Evolutionary conservation across 1,140 invertebrate species (phyloP).

Genomic region (Drosophila sucinea): DNA sequence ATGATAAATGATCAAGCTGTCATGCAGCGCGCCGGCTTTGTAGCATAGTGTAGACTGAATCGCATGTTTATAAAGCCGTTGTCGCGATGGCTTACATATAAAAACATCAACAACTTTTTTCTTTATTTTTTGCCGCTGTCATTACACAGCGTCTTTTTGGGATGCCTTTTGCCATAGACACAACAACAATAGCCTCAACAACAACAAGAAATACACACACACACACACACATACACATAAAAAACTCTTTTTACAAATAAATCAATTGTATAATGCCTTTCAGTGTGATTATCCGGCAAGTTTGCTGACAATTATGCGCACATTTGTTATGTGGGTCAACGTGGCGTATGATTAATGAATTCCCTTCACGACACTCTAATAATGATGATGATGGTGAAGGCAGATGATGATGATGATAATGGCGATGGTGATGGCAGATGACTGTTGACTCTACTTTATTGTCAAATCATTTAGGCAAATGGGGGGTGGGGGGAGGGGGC

Average conservation of each 20-base stretch:
- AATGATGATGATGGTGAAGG: slow-evolving; percentile 36
- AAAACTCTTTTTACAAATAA: slow-evolving; percentile 47
- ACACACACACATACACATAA: not conserved
- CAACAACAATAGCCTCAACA: not conserved
- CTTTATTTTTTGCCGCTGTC: slow-evolving; percentile 32
- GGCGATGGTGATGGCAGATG: slow-evolving; percentile 16
- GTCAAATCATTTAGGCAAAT: slow-evolving; percentile 5
- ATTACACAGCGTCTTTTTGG: slow-evolving; percentile 32
- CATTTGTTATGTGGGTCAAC: slow-evolving; percentile 68
- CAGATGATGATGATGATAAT: slow-evolving; percentile 33
- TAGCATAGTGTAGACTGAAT: slow-evolving; percentile 36
- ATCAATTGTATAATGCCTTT: slow-evolving; percentile 69
- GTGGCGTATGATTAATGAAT: slow-evolving; percentile 78
- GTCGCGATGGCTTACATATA: slow-evolving; percentile 15
- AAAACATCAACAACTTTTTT: slow-evolving; percentile 31
- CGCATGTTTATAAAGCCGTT: slow-evolving; percentile 27
- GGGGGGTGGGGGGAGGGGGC: no score
- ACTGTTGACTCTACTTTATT: slow-evolving; percentile 32
- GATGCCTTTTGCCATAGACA: slow-evolving; percentile 31
- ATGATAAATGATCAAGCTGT: slow-evolving; percentile 44
- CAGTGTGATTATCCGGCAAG: slow-evolving; percentile 70
- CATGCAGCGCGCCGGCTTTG: slow-evolving; percentile 14
- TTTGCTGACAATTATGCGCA: slow-evolving; percentile 69
- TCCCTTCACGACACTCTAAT: slow-evolving; percentile 36
- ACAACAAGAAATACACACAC: not conserved